Percentiles rank a stretch among this genome's conserved stretches.
Evolutionary conservation across 2,797 vertebrate species (phyloP).

Genomic region (Lacerta bilineata): DNA sequence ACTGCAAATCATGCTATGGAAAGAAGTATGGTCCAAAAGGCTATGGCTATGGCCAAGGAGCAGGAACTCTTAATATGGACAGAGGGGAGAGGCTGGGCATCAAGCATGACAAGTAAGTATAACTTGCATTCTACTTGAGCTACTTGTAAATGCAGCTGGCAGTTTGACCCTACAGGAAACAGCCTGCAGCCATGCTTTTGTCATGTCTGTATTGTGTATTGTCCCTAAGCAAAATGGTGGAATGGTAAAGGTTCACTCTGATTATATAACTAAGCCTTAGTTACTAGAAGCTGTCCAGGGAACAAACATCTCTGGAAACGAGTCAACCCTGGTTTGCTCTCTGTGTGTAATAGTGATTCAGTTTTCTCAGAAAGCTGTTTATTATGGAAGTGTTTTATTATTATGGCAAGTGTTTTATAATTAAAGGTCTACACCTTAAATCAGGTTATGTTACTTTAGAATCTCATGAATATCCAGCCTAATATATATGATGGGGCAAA

Average conservation of each 20-base stretch:
- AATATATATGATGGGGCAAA: neutral
- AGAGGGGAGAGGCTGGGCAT: slow-evolving; percentile 94
- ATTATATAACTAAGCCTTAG: neutral
- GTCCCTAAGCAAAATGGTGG: neutral
- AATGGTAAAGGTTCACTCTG: neutral
- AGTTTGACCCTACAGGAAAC: neutral
- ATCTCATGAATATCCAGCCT: too few relatives aligned
- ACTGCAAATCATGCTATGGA: slow-evolving; percentile 96
- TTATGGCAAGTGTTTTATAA: neutral
- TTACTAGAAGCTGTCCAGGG: neutral
- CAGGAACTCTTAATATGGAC: slow-evolving; percentile 95
- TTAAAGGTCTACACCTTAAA: neutral
- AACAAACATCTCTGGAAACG: slow-evolving; percentile 16
- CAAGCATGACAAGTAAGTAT: slow-evolving; percentile 90
- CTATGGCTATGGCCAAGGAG: slow-evolving; percentile 95
- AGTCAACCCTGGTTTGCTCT: neutral
- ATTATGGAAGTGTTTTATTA: neutral
- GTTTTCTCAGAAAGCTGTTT: neutral
- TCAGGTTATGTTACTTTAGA: neutral
- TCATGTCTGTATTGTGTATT: neutral
- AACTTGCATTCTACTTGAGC: neutral
- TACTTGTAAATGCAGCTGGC: accelerated
- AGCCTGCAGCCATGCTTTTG: slow-evolving; percentile 14
- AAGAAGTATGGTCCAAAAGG: slow-evolving; percentile 97
- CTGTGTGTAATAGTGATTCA: neutral